Evolutionary conservation across 2,888 invertebrate species (phyloP).

Genomic region (Theristus sp.): DNA sequence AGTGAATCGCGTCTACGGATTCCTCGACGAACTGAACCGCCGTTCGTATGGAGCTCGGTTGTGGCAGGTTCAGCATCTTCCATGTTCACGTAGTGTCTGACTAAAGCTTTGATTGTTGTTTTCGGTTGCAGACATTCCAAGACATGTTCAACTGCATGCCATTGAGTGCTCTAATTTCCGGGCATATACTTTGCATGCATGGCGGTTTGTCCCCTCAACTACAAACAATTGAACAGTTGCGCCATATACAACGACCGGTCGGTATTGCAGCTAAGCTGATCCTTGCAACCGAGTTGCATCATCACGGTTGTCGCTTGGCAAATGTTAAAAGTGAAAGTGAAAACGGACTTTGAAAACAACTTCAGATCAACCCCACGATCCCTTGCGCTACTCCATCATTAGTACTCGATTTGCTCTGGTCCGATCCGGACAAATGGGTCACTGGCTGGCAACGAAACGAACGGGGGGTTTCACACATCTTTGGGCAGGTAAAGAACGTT

Average conservation of each 20-base stretch:
- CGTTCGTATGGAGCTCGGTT: background rate
- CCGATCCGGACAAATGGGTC: conserved; percentile 24
- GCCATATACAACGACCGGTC: conserved; percentile 3
- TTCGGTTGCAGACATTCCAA: no score
- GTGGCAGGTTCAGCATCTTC: conserved; percentile 3
- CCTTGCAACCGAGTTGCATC: no score
- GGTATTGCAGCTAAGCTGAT: no score
- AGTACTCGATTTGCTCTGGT: conserved; percentile 34
- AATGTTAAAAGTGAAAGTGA: no score
- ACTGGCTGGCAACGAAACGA: background rate
- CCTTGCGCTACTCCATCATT: conserved; percentile 28
- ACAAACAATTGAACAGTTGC: conserved; percentile 16
- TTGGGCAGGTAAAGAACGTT: no score
- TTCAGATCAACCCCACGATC: background rate
- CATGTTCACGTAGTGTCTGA: no score
- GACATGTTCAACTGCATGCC: conserved; percentile 3
- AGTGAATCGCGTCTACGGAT: conserved; percentile 32
- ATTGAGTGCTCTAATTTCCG: background rate
- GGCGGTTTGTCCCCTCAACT: background rate
- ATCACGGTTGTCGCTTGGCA: no score
- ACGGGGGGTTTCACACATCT: background rate
- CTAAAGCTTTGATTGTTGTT: no score
- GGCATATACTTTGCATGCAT: background rate
- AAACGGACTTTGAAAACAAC: no score
- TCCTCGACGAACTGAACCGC: background rate